Evolutionary conservation across 2,113 vertebrate species (phyloP).

Genomic region (Oceanodroma tethys): DNA sequence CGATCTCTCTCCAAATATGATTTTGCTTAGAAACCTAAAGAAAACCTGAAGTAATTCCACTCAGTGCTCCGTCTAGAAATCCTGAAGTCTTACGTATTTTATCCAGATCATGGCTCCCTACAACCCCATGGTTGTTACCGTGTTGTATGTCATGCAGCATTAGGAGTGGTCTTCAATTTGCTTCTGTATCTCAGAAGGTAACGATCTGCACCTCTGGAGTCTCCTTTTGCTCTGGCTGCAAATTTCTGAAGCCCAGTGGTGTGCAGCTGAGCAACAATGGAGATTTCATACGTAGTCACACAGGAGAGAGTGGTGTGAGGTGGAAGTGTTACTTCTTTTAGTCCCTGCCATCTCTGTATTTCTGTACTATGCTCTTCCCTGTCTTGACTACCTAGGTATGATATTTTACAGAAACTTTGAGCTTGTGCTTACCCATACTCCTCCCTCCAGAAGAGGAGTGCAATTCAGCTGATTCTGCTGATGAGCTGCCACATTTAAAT

Average conservation of each 20-base stretch:
- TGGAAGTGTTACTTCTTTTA: neutral
- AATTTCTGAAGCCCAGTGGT: neutral
- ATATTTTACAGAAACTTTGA: constrained; percentile 9
- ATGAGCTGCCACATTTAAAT: neutral
- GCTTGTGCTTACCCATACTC: neutral
- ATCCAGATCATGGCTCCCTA: neutral
- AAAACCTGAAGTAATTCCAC: neutral
- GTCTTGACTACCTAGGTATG: neutral
- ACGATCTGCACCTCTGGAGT: neutral
- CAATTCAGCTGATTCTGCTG: neutral
- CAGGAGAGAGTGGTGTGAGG: neutral
- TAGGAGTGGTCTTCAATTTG: neutral
- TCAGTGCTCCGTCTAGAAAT: neutral
- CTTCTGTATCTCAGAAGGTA: neutral
- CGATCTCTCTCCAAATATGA: neutral
- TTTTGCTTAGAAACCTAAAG: neutral
- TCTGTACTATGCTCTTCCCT: neutral
- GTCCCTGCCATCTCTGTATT: neutral
- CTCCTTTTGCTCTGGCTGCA: neutral
- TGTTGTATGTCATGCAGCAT: neutral
- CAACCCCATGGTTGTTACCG: neutral
- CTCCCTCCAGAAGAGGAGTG: neutral
- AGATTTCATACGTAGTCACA: neutral
- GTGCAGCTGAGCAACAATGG: neutral
- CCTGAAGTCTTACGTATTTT: neutral